phyloP scores from a whole-genome alignment of 2,113 vertebrate genomes.

The Eubucco bourcierii region DNA sequence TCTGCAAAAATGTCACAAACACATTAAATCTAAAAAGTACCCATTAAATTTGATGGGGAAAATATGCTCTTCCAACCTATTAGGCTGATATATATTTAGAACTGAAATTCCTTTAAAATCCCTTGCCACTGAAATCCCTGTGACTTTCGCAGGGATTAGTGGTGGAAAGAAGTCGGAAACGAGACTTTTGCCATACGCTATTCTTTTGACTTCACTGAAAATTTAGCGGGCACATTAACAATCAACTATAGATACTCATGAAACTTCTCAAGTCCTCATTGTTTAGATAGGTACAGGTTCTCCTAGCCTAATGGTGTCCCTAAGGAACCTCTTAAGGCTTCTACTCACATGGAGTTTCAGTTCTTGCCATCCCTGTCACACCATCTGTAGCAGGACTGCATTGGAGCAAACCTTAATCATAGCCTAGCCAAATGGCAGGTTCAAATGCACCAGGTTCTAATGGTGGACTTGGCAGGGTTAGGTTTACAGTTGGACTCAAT shows the following conservation, averaged over 20 bases:
- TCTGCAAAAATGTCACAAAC: conserved; percentile 37
- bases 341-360: not conserved
- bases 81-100: conserved; percentile 12
- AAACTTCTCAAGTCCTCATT: not conserved
- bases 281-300: not conserved
- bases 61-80: conserved; percentile 24
- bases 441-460: not conserved
- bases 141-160: not conserved
- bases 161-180: not conserved
- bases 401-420: not conserved
- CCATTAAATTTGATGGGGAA: conserved; percentile 37
- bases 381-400: not conserved
- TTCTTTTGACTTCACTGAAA: not conserved
- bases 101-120: not conserved
- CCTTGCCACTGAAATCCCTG: not conserved
- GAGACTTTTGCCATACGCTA: not conserved
- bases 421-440: not conserved
- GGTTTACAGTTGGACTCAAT: not conserved
- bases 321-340: not conserved
- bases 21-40: conserved; percentile 16
- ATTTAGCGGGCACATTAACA: not conserved
- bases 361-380: not conserved
- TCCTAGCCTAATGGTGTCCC: not conserved
- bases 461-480: not conserved
- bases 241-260: not conserved